These are phyloP conservation scores for Himalopsyche japonica DNA, from an alignment of 2,888 invertebrate species.

Conservation along the genomic window DNA sequence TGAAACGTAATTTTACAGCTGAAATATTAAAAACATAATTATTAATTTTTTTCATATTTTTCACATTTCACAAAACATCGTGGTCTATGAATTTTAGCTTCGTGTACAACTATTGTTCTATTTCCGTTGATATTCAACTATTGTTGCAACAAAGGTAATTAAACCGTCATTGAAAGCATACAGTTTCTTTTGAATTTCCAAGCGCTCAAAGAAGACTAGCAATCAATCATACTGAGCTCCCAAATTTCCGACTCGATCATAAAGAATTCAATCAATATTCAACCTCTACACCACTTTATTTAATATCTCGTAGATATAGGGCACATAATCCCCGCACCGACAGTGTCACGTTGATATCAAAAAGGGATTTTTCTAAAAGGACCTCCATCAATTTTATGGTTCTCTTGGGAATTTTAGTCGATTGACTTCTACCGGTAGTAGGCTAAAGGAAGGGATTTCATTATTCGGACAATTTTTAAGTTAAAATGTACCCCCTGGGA, in stretches of 20 bases:
- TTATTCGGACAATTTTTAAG: conserved; percentile 37
- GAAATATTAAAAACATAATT: too few species aligned
- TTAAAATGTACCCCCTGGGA: conserved; percentile 5
- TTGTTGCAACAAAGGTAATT: neutral
- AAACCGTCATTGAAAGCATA: neutral
- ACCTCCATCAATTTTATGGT: conserved; percentile 38
- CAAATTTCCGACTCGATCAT: neutral
- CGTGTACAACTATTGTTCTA: too few species aligned
- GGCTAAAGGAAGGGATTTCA: conserved; percentile 32
- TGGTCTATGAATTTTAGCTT: too few species aligned
- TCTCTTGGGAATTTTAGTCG: conserved; percentile 30
- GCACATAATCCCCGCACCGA: neutral
- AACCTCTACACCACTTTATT: conserved; percentile 22
- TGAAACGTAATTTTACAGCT: too few species aligned
- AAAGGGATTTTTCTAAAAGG: conserved; percentile 39
- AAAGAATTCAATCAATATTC: conserved; percentile 17
- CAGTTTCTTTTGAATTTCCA: neutral
- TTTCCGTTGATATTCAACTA: neutral
- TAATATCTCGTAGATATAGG: neutral
- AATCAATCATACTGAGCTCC: conserved; percentile 3
- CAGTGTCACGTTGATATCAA: conserved; percentile 31
- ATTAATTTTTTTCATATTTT: too few species aligned
- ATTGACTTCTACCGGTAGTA: conserved; percentile 23
- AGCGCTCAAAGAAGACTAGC: neutral
- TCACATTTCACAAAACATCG: too few species aligned